A percentile compares a stretch with the other conserved stretches of the same genome.
These are phyloP conservation scores for Pseudolaguvia tuberculata DNA, from an alignment of 2,113 vertebrate genomes.

Conservation along the genomic window DNA sequence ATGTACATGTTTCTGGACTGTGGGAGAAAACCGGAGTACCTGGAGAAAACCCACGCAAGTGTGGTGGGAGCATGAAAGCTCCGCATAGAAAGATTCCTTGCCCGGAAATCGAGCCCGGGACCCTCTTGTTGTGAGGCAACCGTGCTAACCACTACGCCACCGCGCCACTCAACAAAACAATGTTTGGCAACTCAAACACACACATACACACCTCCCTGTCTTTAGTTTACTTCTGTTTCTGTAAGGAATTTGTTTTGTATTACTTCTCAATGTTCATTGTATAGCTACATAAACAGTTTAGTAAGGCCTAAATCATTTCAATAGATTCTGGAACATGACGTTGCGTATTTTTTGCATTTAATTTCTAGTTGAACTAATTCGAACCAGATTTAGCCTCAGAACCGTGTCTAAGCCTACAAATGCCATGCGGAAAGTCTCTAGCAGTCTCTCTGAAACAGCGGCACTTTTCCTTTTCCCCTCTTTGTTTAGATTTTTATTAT, in stretches of 20 bases:
- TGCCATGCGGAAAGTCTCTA: slow-evolving; percentile 51
- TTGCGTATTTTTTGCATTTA: slow-evolving; percentile 37
- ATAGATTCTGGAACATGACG: slow-evolving; percentile 50
- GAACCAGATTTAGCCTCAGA: slow-evolving; percentile 60
- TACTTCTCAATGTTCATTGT: not conserved
- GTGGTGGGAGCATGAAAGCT: no score
- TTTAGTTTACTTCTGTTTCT: not conserved
- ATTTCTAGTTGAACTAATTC: slow-evolving; percentile 49
- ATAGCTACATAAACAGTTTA: not conserved
- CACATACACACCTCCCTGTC: not conserved
- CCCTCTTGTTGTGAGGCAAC: not conserved
- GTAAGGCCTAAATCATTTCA: slow-evolving; percentile 60
- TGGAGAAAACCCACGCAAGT: no score
- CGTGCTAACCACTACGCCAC: no score
- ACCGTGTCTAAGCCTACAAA: slow-evolving; percentile 53
- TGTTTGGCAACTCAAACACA: not conserved
- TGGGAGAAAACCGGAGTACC: no score
- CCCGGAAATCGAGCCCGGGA: no score
- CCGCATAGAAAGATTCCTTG: no score
- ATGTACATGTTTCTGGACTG: no score
- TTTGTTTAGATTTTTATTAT: slow-evolving; percentile 15
- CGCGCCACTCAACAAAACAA: no score
- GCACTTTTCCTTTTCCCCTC: not conserved
- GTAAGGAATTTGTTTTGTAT: not conserved
- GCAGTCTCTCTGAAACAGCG: slow-evolving; percentile 51